These are phyloP conservation scores for Muscicapa adusta DNA, from an alignment of 2,113 vertebrate species.

Conservation along the genomic window DNA sequence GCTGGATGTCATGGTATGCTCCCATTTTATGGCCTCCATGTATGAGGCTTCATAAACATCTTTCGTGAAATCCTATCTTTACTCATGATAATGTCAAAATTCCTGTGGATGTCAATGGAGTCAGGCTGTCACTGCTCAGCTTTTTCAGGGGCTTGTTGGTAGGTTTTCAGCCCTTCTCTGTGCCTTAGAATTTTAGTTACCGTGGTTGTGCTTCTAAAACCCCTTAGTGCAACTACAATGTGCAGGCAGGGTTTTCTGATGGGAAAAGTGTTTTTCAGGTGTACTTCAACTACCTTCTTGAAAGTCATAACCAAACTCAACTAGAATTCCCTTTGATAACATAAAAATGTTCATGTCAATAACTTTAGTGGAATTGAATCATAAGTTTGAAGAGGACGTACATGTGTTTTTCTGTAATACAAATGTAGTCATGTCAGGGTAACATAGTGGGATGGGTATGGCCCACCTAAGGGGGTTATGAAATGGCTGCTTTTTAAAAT, in stretches of 20 bases:
- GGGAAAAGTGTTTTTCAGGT: background rate
- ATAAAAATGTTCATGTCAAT: background rate
- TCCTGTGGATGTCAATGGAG: background rate
- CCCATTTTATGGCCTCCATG: background rate
- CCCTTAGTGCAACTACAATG: background rate
- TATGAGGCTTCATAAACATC: background rate
- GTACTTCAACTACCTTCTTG: background rate
- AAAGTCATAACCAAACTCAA: background rate
- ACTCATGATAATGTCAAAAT: background rate
- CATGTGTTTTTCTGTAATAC: background rate
- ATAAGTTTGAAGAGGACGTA: background rate
- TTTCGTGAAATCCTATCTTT: background rate
- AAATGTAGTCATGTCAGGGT: background rate
- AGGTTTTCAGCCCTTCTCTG: background rate
- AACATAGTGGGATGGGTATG: accelerated
- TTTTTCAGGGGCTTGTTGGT: background rate
- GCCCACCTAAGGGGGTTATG: background rate
- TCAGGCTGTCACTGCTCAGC: background rate
- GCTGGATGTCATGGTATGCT: background rate
- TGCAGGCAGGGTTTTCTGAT: background rate
- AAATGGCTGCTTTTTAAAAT: background rate
- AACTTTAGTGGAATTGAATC: background rate
- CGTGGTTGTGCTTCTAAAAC: background rate
- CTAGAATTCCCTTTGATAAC: background rate
- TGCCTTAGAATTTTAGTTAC: background rate